These are phyloP conservation scores for Akabosia matsudoensis DNA, from an alignment of 1,140 invertebrate genomes.

Conservation along the genomic window DNA sequence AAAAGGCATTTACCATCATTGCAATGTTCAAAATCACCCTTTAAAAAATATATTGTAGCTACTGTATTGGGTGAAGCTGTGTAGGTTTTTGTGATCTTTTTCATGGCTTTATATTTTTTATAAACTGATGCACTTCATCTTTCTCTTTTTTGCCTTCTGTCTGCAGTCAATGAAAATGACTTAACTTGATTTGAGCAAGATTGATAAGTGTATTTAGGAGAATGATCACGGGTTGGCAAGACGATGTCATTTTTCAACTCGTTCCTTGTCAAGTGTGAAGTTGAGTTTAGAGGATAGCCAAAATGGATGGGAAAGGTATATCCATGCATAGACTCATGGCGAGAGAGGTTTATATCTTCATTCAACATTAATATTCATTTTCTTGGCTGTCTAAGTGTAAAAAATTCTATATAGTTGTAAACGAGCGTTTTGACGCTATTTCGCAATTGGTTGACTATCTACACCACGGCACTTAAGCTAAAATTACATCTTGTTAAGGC, in stretches of 20 bases:
- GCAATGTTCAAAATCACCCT: too few relatives aligned
- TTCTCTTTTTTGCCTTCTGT: slow-evolving; percentile 1
- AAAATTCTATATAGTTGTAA: too few relatives aligned
- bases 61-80: background rate
- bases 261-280: background rate
- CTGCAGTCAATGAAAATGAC: slow-evolving; percentile 1
- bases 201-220: slow-evolving; percentile 14
- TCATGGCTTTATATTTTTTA: too few relatives aligned
- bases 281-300: background rate
- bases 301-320: background rate
- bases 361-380: too few relatives aligned
- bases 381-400: too few relatives aligned
- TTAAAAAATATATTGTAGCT: too few relatives aligned
- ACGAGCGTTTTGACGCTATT: too few relatives aligned
- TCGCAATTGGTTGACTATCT: too few relatives aligned
- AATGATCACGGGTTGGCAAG: slow-evolving; percentile 10
- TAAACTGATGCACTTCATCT: too few relatives aligned
- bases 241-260: slow-evolving; percentile 8
- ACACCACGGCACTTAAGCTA: background rate
- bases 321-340: background rate
- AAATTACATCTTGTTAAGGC: slow-evolving; percentile 12
- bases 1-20: too few relatives aligned
- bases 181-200: slow-evolving; percentile 17
- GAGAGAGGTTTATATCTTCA: too few relatives aligned
- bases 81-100: background rate